These are phyloP conservation scores for Lysandra bellargus DNA, from an alignment of 2,888 invertebrate species.

Conservation along the genomic window DNA sequence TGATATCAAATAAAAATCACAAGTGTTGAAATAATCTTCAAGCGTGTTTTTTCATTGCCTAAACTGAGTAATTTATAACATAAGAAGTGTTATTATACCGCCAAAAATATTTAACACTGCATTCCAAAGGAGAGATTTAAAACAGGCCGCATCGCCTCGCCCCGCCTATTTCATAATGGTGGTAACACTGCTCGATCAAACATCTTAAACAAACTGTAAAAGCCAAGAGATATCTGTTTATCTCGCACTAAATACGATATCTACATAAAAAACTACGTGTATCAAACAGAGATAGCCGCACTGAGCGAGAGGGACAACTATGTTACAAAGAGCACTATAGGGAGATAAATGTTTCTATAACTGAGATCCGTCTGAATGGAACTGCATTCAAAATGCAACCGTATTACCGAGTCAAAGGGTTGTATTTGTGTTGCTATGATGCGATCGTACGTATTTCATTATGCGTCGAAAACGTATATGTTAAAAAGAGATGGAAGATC, in stretches of 20 bases:
- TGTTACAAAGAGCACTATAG: conserved; percentile 67
- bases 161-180: conserved; percentile 79
- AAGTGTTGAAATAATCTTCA: not conserved
- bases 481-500: conserved; percentile 55
- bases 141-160: conserved; percentile 46
- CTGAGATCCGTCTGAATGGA: conserved; percentile 52
- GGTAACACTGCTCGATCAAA: conserved; percentile 58
- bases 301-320: conserved; percentile 67
- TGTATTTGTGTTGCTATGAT: conserved; percentile 58
- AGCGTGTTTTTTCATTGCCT: not conserved
- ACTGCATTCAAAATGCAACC: conserved; percentile 74
- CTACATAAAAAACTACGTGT: conserved; percentile 71
- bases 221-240: conserved; percentile 70
- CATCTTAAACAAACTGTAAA: conserved; percentile 62
- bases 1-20: not conserved
- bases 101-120: conserved; percentile 30
- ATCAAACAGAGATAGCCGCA: conserved; percentile 68
- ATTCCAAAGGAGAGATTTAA: conserved; percentile 37
- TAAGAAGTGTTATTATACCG: not conserved
- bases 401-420: conserved; percentile 59
- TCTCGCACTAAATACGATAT: conserved; percentile 74
- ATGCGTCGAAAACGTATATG: conserved; percentile 47
- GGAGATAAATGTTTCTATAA: conserved; percentile 58
- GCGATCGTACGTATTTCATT: conserved; percentile 53
- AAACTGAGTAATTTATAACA: not conserved